A percentile compares a stretch with the other conserved stretches of the same genome.
phyloP scores from a whole-genome alignment of 2,113 vertebrate genomes.

The Poecile atricapillus region DNA sequence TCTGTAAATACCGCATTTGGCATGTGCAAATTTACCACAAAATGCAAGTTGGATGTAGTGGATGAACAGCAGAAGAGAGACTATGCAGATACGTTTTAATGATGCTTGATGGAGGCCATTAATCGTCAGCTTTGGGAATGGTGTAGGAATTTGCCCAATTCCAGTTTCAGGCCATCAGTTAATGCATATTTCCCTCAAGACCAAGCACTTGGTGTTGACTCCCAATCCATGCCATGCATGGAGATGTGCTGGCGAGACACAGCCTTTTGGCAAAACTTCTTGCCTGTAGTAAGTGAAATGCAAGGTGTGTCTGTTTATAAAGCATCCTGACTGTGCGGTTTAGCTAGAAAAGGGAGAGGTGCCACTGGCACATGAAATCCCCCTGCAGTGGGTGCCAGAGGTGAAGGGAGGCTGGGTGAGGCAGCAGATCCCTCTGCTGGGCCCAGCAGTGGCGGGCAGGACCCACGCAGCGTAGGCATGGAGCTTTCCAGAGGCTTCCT shows the following conservation, averaged over 20 bases:
- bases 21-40: neutral
- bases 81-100: neutral
- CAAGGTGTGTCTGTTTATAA: neutral
- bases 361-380: neutral
- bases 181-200: rapidly evolving
- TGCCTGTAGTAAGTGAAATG: neutral
- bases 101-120: neutral
- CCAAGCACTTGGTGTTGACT: neutral
- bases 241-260: neutral
- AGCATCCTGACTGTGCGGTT: neutral
- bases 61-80: neutral
- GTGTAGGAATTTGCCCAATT: neutral
- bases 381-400: rapidly evolving
- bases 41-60: neutral
- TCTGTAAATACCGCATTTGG: conserved; percentile 4
- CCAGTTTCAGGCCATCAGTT: neutral
- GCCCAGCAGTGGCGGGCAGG: rapidly evolving
- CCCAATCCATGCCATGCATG: rapidly evolving
- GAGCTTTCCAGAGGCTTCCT: neutral
- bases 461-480: neutral
- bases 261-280: neutral
- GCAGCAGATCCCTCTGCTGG: rapidly evolving
- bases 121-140: neutral
- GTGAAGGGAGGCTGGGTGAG: neutral
- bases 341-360: neutral